A percentile compares a stretch with the other conserved stretches of the same genome.
Conservation (phyloP, 2,797 vertebrate genomes). For the Helarctos malayanus region DNA sequence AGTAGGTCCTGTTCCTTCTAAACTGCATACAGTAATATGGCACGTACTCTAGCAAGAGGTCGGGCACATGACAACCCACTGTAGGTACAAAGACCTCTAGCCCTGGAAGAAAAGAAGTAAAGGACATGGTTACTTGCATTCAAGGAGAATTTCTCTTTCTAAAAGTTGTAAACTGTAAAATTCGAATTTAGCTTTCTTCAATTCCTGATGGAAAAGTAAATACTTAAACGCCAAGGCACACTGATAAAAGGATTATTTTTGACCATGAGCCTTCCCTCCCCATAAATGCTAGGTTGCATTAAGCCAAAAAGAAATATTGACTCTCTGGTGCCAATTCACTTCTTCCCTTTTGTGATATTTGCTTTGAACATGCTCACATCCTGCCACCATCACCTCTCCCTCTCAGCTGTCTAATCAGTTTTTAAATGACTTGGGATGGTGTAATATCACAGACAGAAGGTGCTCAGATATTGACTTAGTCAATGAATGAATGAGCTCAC, state of each 20-base stretch:
- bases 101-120: neutral
- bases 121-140: neutral
- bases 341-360: slow-evolving; percentile 40
- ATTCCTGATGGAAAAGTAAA: slow-evolving; percentile 66
- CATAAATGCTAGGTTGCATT: neutral
- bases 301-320: slow-evolving; percentile 67
- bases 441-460: neutral
- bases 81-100: neutral
- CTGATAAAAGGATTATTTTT: slow-evolving; percentile 45
- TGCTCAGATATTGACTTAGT: neutral
- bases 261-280: neutral
- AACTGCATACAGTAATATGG: neutral
- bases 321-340: neutral
- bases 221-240: slow-evolving; percentile 36
- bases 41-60: neutral
- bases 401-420: slow-evolving; percentile 3
- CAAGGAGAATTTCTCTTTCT: slow-evolving; percentile 52
- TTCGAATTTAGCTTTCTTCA: slow-evolving; percentile 56
- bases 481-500: neutral
- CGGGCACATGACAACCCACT: neutral
- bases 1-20: slow-evolving; percentile 31
- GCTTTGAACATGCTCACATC: neutral
- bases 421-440: neutral
- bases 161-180: slow-evolving; percentile 47
- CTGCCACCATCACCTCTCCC: neutral